These are phyloP conservation scores for Eulithis testata DNA, from an alignment of 2,888 invertebrate species.

Conservation along the genomic window DNA sequence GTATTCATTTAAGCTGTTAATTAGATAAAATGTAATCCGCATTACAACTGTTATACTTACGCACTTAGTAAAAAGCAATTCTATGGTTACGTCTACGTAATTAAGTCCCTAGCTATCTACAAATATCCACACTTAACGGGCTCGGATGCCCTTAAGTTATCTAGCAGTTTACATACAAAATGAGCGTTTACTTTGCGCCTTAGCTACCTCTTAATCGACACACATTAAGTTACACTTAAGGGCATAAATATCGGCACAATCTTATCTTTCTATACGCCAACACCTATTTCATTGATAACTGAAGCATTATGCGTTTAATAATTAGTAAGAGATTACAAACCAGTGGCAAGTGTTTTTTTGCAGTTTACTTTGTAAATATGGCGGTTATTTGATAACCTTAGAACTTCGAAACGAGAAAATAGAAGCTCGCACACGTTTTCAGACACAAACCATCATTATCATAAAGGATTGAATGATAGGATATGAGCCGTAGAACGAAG, in stretches of 20 bases:
- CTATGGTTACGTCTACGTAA: neutral
- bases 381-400: neutral
- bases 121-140: conserved; percentile 12
- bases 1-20: too few relatives aligned
- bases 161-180: conserved; percentile 29
- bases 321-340: conserved; percentile 34
- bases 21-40: too few relatives aligned
- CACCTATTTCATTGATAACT: conserved; percentile 42
- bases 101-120: conserved; percentile 9
- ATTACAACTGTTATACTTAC: neutral
- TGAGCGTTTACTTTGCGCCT: conserved; percentile 31
- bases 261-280: conserved; percentile 27
- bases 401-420: too few relatives aligned
- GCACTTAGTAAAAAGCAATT: neutral
- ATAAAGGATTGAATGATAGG: too few relatives aligned
- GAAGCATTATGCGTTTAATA: conserved; percentile 26
- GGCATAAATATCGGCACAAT: conserved; percentile 26
- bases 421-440: too few relatives aligned
- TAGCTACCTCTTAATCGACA: conserved; percentile 60
- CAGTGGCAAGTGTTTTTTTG: conserved; percentile 35
- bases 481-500: too few relatives aligned
- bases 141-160: conserved; percentile 17
- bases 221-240: conserved; percentile 48
- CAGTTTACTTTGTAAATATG: conserved; percentile 22
- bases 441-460: too few relatives aligned